Conservation (phyloP, 1,140 invertebrate species). For the Archivesica marissinica region DNA sequence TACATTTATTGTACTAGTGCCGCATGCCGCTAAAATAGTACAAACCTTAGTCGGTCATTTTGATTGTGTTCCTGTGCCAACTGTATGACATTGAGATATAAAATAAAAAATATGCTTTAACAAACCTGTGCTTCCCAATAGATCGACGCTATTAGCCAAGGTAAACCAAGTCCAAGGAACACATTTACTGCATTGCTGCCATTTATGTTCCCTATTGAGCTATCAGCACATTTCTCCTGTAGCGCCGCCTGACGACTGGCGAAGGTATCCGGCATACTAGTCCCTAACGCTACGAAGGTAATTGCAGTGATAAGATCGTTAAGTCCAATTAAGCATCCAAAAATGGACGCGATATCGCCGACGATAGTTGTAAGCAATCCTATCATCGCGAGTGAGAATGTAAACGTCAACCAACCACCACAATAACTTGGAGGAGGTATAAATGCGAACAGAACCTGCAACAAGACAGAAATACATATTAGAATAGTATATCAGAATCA, state of each 20-base stretch:
- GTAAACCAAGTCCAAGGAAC: slow-evolving; percentile 88
- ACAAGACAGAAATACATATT: slow-evolving; percentile 81
- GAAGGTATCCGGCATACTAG: slow-evolving; percentile 89
- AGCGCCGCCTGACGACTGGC: slow-evolving; percentile 84
- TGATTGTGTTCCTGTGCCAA: no score
- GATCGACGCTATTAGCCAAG: slow-evolving; percentile 87
- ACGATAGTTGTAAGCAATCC: slow-evolving; percentile 87
- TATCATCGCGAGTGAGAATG: slow-evolving; percentile 86
- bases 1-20: no score
- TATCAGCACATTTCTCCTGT: slow-evolving; percentile 85
- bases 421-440: slow-evolving; percentile 86
- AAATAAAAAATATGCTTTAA: not conserved
- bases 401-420: slow-evolving; percentile 88
- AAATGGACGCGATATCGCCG: slow-evolving; percentile 87
- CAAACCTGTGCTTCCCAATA: slow-evolving; percentile 86
- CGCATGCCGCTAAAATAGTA: no score
- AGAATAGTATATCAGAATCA: no score
- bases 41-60: no score
- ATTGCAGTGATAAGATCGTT: slow-evolving; percentile 86
- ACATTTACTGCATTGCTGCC: slow-evolving; percentile 87
- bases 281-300: slow-evolving; percentile 90
- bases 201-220: slow-evolving; percentile 85
- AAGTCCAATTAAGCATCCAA: slow-evolving; percentile 88
- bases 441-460: slow-evolving; percentile 87
- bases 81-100: no score